phyloP scores from a whole-genome alignment of 2,113 vertebrate genomes.

The Pristiophorus japonicus region DNA sequence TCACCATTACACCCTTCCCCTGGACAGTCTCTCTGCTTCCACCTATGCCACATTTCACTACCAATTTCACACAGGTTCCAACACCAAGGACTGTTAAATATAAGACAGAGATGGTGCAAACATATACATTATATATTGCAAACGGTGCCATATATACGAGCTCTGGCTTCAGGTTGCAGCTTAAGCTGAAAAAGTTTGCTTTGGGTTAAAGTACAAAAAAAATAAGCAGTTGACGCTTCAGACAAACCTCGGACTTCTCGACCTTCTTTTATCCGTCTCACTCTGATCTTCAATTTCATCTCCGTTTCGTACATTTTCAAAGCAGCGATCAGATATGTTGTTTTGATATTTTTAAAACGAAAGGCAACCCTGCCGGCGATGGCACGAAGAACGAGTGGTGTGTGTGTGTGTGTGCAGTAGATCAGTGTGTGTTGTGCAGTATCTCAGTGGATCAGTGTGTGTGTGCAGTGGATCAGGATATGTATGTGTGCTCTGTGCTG shows the following conservation, averaged over 20 bases:
- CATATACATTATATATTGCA: not conserved
- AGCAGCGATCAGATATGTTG: not conserved
- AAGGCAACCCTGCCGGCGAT: constrained; percentile 32
- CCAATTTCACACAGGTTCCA: not conserved
- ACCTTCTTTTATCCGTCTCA: constrained; percentile 78
- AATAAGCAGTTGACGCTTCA: not conserved
- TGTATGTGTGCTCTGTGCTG: constrained; percentile 46
- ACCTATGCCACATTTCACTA: not conserved
- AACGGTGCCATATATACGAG: not conserved
- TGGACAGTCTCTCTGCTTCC: not conserved
- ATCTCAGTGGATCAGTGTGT: no score
- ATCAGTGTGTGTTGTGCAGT: no score
- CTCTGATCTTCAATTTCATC: constrained; percentile 87
- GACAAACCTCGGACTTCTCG: constrained; percentile 79
- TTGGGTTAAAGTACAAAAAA: not conserved
- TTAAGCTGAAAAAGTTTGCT: not conserved
- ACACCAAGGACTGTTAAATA: no score
- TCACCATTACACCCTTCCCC: not conserved
- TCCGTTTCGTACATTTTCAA: constrained; percentile 64
- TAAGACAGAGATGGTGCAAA: not conserved
- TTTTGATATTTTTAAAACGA: not conserved
- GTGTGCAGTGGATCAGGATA: no score
- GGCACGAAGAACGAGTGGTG: no score
- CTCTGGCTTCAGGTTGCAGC: not conserved
- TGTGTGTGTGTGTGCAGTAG: no score